A percentile compares a stretch with the other conserved stretches of the same genome.
Conservation (phyloP, 2,113 vertebrate species). For the Bos indicus region DNA sequence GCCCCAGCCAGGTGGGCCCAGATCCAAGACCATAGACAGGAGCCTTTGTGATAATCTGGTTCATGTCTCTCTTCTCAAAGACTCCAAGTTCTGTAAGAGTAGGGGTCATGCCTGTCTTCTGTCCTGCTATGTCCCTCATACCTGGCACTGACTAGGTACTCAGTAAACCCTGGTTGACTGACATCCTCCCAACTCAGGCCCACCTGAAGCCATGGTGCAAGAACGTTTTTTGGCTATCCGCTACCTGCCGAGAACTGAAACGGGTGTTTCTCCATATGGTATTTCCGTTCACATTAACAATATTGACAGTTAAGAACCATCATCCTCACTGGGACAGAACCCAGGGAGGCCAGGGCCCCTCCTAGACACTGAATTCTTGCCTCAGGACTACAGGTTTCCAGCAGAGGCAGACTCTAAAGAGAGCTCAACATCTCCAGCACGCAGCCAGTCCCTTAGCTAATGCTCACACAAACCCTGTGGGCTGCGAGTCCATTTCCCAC, state of each 20-base stretch:
- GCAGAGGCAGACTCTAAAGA: background rate
- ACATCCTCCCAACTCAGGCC: background rate
- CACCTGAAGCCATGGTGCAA: background rate
- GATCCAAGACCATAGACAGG: background rate
- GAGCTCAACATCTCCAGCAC: background rate
- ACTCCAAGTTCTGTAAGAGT: background rate
- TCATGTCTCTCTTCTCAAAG: background rate
- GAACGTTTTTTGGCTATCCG: background rate
- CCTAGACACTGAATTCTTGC: fast-evolving
- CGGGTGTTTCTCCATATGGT: background rate
- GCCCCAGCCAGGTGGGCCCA: background rate
- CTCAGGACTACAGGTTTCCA: background rate
- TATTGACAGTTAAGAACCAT: background rate
- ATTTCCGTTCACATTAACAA: background rate
- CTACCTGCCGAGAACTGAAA: background rate
- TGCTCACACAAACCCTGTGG: background rate
- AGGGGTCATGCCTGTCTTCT: fast-evolving
- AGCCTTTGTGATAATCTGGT: background rate
- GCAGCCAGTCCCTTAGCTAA: fast-evolving
- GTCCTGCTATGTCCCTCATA: no score
- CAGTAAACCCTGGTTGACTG: background rate
- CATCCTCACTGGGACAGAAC: background rate
- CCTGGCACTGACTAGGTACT: background rate
- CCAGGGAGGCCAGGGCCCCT: background rate
- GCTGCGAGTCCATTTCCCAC: fast-evolving